Base-by-base conservation (phyloP, 2,888 invertebrate genomes). In the Nemotelus pantherinus region DNA sequence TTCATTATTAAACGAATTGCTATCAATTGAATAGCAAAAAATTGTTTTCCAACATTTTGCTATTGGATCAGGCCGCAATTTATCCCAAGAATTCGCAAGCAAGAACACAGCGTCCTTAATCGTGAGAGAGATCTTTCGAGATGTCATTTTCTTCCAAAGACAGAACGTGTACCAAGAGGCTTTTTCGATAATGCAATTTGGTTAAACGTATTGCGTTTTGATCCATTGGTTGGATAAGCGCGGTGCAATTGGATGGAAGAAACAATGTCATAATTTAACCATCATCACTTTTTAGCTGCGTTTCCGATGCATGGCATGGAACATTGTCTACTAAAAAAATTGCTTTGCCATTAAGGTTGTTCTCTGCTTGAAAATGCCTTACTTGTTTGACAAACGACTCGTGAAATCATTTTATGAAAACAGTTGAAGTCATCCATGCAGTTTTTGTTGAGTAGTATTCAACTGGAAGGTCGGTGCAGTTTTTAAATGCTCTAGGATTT, bases 391-490 rank as follows among this genome's bases (percentile, higher is more conserved):
- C 47, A 67, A 67, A 67, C 10, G 4, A 48, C 48, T 67, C 67
- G 2, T 67, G 67, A 67, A 67, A 67, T 39, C 67, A 67, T 48
- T 67, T 67, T 48, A 48, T 44, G n/a, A 67, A 67, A 48, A 47
- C n/a, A 48, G 25, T 67, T 48, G 43, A 39, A 63, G 48, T 48
- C 50, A 67, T 67, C 67, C 67, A 67, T 47, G 67, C 10, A 67
- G 47, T 67, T 47, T 48, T 47, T 39, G 67, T 48, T 48, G 50
- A 67, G 67, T 47, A 47, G 48, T 67, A 48, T 48, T 67, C 67
- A 67, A 67, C n/a, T 39, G 67, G 67, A 67, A 63, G 43, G 63
- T 67, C 48, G 48, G n/a, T 67, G 67, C 47, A 67, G 47, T 48
- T 48, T 48, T 67, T 48, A 48, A 67, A 67, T 25, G 25, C 47